Base-by-base conservation (phyloP, 2,797 vertebrate species). In the Characodon lateralis region DNA sequence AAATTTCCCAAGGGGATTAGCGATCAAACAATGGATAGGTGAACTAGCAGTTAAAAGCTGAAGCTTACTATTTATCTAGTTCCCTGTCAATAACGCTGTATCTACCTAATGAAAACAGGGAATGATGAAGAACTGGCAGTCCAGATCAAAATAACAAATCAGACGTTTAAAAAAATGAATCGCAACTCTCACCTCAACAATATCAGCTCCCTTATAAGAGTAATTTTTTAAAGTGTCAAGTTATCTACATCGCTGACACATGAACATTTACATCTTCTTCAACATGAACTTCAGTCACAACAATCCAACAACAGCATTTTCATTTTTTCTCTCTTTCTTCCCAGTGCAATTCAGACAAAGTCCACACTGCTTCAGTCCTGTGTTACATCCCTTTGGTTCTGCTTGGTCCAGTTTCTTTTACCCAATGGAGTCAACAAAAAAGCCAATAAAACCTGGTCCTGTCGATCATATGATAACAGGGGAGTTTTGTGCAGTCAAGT, bases 301-400 rank as follows among this genome's bases (percentile, higher is more conserved):
- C 76, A 83, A 85, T 83, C 94, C 85, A 93, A 92, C 72, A 85
- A 88, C 77, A 86, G 58, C 76, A 39, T 28, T 91, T 75, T 12
- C 3, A 46, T 46, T n/a, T n/a, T 48, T 26, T 16, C 24, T 69
- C 41, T 69, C n/a, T 61, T 63, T 46, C 77, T 61, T 71, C 41
- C 87, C 91, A 93, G 92, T 93, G 90, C 91, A 92, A 86, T 87
- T 86, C 73, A 71, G 39, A 12, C 69, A 48, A 78, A 73, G 72
- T 72, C 77, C 6, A 9, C 24, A 71, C 46, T 3, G 6, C 43
- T 79, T 78, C n/a, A 14, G 20, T 74, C 55, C 66, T 61, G 69
- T 18, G 0, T 82, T 77, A 71, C 35, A 35, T 84, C 71, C 35
- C 20, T 76, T 83, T 26, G 70, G 16, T 88, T 84, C 78, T 72